These are phyloP conservation scores for Heliconius nattereri DNA, from an alignment of 1,140 invertebrate species.

Conservation along the genomic window DNA sequence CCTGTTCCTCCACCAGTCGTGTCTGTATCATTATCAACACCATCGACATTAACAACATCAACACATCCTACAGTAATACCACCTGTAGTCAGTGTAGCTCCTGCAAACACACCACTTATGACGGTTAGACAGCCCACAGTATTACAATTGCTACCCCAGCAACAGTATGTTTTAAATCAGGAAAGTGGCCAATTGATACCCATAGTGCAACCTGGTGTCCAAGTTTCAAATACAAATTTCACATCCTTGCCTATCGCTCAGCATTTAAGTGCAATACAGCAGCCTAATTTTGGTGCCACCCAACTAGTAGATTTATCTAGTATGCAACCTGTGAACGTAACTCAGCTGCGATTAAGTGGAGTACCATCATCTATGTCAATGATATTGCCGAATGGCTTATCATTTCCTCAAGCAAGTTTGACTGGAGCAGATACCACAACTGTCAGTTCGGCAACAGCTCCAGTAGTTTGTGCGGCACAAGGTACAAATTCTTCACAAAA, in stretches of 20 bases:
- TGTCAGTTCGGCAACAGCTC: slow-evolving; percentile 69
- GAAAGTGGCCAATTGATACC: slow-evolving; percentile 76
- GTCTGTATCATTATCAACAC: slow-evolving; percentile 58
- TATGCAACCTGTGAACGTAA: slow-evolving; percentile 75
- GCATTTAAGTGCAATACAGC: slow-evolving; percentile 59
- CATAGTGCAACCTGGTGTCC: slow-evolving; percentile 72
- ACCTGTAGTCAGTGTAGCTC: slow-evolving; percentile 70
- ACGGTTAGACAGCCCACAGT: slow-evolving; percentile 73
- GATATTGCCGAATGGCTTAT: slow-evolving; percentile 71
- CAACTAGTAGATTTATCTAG: slow-evolving; percentile 73
- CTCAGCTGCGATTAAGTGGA: slow-evolving; percentile 70
- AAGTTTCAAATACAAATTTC: slow-evolving; percentile 74
- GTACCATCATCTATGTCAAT: slow-evolving; percentile 78
- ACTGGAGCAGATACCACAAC: slow-evolving; percentile 68
- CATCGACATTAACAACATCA: slow-evolving; percentile 55
- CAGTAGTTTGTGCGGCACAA: slow-evolving; percentile 74
- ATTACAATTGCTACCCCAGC: slow-evolving; percentile 67
- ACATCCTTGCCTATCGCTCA: slow-evolving; percentile 68
- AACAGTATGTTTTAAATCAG: slow-evolving; percentile 75
- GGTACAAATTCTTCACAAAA: slow-evolving; percentile 73
- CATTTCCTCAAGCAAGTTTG: slow-evolving; percentile 70
- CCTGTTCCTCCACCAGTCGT: slow-evolving; percentile 60
- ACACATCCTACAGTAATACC: slow-evolving; percentile 62
- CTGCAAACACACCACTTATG: slow-evolving; percentile 68
- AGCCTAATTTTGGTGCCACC: slow-evolving; percentile 69